Percentiles rank a stretch among this genome's conserved stretches.
phyloP scores from a whole-genome alignment of 2,113 vertebrate species.

The Pogona vitticeps region DNA sequence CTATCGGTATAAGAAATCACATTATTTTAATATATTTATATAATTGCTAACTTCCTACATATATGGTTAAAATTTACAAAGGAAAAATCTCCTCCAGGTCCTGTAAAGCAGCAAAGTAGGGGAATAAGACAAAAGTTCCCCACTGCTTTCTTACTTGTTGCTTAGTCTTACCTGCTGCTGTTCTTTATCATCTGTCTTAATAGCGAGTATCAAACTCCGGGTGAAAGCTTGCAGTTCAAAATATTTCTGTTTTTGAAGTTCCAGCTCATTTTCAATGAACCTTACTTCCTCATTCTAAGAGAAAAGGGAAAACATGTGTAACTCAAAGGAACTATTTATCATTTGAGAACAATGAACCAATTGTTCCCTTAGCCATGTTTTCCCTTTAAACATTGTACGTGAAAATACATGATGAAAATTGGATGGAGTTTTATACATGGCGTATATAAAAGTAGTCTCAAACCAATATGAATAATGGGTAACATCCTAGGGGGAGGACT shows the following conservation, averaged over 20 bases:
- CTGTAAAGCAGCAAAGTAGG: slow-evolving; percentile 14
- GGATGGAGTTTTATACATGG: background rate
- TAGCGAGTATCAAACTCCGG: slow-evolving; percentile 86
- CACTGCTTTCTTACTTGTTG: background rate
- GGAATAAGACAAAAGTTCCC: background rate
- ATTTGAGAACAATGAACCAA: background rate
- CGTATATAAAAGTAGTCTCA: too few species aligned
- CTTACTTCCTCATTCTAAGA: slow-evolving; percentile 93
- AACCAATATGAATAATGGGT: too few species aligned
- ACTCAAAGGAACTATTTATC: background rate
- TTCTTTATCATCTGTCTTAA: slow-evolving; percentile 90
- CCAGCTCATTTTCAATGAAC: slow-evolving; percentile 92
- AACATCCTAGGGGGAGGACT: too few species aligned
- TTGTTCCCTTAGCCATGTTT: accelerated
- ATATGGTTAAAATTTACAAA: too few species aligned
- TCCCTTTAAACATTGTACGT: background rate
- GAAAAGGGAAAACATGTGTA: background rate
- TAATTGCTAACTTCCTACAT: too few species aligned
- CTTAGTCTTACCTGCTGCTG: slow-evolving; percentile 87
- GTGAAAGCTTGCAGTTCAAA: slow-evolving; percentile 90
- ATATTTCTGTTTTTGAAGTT: slow-evolving; percentile 93
- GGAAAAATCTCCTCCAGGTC: too few species aligned
- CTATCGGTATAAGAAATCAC: too few species aligned
- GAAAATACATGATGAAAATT: background rate
- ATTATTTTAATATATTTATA: too few species aligned